phyloP scores from a whole-genome alignment of 1,140 invertebrate genomes.

The Cataglyphis hispanica region DNA sequence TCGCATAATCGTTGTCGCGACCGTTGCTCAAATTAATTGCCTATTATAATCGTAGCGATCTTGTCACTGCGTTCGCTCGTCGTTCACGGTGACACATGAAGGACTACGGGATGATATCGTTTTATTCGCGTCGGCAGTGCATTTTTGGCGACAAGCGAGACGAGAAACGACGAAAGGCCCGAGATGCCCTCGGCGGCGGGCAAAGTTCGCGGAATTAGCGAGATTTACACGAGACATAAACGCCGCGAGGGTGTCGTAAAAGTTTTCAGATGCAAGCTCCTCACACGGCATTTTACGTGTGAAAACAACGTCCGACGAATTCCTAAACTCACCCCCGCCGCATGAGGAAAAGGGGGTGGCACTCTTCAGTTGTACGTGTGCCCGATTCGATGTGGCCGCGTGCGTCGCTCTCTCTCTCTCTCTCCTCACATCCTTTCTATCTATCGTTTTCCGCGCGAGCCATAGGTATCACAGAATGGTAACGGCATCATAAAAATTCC shows the following conservation, averaged over 20 bases:
- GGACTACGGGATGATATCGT: slow-evolving; percentile 57
- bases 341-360: slow-evolving; percentile 5
- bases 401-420: slow-evolving; percentile 42
- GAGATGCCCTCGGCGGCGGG: slow-evolving; percentile 41
- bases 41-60: slow-evolving; percentile 44
- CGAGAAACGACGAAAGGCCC: slow-evolving; percentile 68
- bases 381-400: slow-evolving; percentile 69
- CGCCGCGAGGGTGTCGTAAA: slow-evolving; percentile 83
- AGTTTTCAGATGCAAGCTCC: slow-evolving; percentile 76
- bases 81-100: neutral
- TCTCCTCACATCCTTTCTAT: slow-evolving; percentile 29
- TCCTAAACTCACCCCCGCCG: slow-evolving; percentile 2
- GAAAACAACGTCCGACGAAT: slow-evolving; percentile 41
- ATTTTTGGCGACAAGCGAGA: slow-evolving; percentile 40
- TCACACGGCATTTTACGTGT: slow-evolving; percentile 31
- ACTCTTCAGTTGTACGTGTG: slow-evolving; percentile 63
- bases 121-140: slow-evolving; percentile 55
- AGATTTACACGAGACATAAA: slow-evolving; percentile 84
- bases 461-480: slow-evolving; percentile 76
- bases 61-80: neutral
- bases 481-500: slow-evolving; percentile 83
- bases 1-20: neutral
- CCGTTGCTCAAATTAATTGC: slow-evolving; percentile 15
- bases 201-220: slow-evolving; percentile 81
- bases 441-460: slow-evolving; percentile 24